Evolutionary conservation across 2,797 vertebrate genomes (phyloP).

Genomic region (Otus scops): DNA sequence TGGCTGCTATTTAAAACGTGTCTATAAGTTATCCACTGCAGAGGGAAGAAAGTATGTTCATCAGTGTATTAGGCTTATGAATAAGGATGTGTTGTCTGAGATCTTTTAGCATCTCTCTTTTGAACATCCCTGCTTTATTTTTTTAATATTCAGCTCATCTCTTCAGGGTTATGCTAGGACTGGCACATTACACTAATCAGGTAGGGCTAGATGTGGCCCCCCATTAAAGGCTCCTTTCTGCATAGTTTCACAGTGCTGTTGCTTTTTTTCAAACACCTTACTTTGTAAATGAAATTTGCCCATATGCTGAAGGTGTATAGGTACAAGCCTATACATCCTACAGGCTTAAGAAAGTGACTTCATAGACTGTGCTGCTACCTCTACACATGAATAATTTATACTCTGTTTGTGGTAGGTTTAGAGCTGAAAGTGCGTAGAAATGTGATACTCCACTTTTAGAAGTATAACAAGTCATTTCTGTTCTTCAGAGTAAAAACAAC

Average conservation of each 20-base stretch:
- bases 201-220: background rate
- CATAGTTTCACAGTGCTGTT: background rate
- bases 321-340: background rate
- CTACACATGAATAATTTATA: background rate
- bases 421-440: background rate
- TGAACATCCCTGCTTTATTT: background rate
- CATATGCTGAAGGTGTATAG: background rate
- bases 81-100: background rate
- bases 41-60: background rate
- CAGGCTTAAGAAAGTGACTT: background rate
- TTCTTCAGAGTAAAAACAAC: background rate
- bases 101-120: background rate
- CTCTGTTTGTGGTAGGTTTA: background rate
- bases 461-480: background rate
- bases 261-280: background rate
- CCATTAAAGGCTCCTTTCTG: background rate
- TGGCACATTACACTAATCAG: background rate
- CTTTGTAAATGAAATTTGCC: background rate
- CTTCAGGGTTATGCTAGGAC: background rate
- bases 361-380: background rate
- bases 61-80: background rate
- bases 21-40: background rate
- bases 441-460: background rate
- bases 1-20: background rate
- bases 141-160: background rate